Base-by-base conservation (phyloP, 2,888 invertebrate genomes). In the Acronicta psi region DNA sequence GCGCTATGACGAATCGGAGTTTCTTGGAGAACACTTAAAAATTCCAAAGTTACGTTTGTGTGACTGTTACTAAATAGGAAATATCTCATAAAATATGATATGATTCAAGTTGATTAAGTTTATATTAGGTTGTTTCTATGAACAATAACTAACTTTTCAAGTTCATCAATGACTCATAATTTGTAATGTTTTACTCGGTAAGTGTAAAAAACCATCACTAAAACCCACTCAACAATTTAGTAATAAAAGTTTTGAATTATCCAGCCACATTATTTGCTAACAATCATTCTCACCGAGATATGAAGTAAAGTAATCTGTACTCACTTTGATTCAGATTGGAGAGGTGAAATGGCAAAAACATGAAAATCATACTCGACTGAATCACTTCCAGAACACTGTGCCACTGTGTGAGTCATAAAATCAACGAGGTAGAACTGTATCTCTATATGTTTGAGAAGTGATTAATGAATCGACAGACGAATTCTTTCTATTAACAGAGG, bases 321-420 rank as follows among this genome's bases (percentile, higher is more conserved):
- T 49, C 34, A 18, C 59, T 65, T 76, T 81, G 83, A 85, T 69
- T 83, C 80, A 83, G 75, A 68, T 65, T 45, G 67, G 46, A 73
- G 75, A 83, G 77, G 81, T 82, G 80, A 81, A 79, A 82, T 73
- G 67, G 67, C 62, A 71, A 79, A 82, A 81, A 56, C 77, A 73
- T 74, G 76, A 84, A 77, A 81, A 73, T 69, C 40, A 58, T 57
- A 71, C 49, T 46, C 40, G 3, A 43, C 69, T 85, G 85, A 86
- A 63, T 85, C 85, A 86, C 52, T 58, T 36, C 13, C 34, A 34
- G n/a, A 34, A n/a, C 34, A 34, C n/a, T 6, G 34, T 13, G 34
- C 7, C 34, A n/a, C n/a, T n/a, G n/a, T n/a, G 36, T 78, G 81
- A 82, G 54, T 84, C 81, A 79, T 53, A 45, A 45, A 45, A 59